Conservation (phyloP, 2,888 invertebrate genomes). For the Subacronicta megacephala region DNA sequence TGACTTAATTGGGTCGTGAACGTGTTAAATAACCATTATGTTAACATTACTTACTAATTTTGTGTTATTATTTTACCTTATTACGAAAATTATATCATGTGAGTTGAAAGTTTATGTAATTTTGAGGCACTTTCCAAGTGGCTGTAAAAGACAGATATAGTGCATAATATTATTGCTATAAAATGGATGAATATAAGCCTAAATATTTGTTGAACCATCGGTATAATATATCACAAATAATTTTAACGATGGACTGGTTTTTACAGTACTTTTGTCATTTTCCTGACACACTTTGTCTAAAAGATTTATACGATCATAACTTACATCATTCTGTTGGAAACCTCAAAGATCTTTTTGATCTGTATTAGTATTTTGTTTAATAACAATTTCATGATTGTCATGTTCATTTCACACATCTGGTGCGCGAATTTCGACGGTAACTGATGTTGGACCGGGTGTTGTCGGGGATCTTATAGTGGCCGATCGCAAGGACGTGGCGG, state of each 20-base stretch:
- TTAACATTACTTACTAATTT: constrained; percentile 64
- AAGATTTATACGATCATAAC: constrained; percentile 36
- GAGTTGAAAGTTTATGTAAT: constrained; percentile 70
- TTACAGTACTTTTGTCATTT: constrained; percentile 54
- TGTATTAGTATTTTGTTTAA: constrained; percentile 15
- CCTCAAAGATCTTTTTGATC: constrained; percentile 22
- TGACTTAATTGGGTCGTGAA: constrained; percentile 70
- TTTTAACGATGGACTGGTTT: constrained; percentile 85
- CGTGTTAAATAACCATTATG: constrained; percentile 61
- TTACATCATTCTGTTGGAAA: constrained; percentile 45
- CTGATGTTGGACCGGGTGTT: constrained; percentile 85
- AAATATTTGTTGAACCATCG: constrained; percentile 73
- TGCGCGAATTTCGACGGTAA: constrained; percentile 94
- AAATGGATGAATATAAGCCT: constrained; percentile 76
- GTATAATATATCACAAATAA: constrained; percentile 85
- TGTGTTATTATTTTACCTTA: constrained; percentile 60
- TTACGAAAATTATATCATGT: constrained; percentile 60
- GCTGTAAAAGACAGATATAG: constrained; percentile 71
- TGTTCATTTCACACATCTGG: constrained; percentile 86
- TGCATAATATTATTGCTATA: constrained; percentile 78
- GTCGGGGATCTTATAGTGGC: constrained; percentile 87
- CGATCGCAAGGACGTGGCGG: constrained; percentile 92
- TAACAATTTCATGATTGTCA: constrained; percentile 23
- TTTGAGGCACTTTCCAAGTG: constrained; percentile 85
- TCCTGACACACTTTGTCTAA: constrained; percentile 31